Evolutionary conservation across 2,113 vertebrate species (phyloP).

Genomic region (Tychaedon coryphoeus): DNA sequence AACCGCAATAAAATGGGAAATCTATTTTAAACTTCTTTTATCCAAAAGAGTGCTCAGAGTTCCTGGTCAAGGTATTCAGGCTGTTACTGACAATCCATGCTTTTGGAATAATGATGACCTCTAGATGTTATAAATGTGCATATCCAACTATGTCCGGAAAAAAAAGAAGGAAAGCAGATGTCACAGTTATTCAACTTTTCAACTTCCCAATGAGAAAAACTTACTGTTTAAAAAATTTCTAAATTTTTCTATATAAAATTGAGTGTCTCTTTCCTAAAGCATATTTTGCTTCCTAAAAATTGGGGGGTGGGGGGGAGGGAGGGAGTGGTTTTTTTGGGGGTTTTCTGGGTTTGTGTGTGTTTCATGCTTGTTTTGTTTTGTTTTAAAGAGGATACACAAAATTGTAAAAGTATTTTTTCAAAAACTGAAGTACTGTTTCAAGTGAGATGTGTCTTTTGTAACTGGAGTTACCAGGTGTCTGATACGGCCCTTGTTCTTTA

Average conservation of each 20-base stretch:
- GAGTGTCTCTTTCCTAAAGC: not conserved
- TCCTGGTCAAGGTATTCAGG: not conserved
- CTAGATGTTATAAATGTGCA: not conserved
- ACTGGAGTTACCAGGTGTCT: not conserved
- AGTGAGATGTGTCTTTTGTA: not conserved
- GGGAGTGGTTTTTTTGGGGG: rapidly evolving
- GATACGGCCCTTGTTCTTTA: not conserved
- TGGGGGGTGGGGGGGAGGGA: rapidly evolving
- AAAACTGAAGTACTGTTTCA: not conserved
- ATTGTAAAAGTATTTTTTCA: not conserved
- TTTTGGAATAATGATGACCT: not conserved
- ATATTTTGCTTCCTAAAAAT: not conserved
- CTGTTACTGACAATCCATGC: not conserved
- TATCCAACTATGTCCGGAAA: not conserved
- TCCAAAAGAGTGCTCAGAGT: not conserved
- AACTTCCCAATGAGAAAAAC: not conserved
- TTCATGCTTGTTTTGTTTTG: not conserved
- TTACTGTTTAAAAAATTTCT: not conserved
- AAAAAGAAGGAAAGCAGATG: not conserved
- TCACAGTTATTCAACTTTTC: not conserved
- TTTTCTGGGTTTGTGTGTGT: not conserved
- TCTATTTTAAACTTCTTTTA: not conserved
- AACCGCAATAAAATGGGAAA: not conserved
- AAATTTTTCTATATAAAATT: not conserved
- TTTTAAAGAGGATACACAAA: not conserved